These are phyloP conservation scores for Odocoileus hemionus DNA, from an alignment of 2,113 vertebrate species.

Conservation along the genomic window DNA sequence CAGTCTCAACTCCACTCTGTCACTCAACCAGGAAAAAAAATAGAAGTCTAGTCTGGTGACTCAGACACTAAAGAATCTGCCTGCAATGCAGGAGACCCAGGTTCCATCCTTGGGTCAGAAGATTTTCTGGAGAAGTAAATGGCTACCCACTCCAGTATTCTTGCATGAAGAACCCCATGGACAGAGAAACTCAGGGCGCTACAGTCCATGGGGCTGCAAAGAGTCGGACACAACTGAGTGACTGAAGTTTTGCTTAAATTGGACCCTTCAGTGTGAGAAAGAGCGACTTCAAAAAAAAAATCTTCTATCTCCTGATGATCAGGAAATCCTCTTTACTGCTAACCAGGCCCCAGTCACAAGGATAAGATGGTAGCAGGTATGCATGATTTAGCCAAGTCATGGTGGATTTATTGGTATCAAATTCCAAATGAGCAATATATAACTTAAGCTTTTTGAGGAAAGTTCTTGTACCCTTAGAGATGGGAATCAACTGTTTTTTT, in stretches of 20 bases:
- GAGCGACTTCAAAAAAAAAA: background rate
- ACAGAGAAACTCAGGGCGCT: background rate
- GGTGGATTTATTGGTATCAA: background rate
- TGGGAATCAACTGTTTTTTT: background rate
- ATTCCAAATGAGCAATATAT: conserved; percentile 5
- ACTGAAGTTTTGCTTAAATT: background rate
- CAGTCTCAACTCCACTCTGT: background rate
- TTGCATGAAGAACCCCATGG: background rate
- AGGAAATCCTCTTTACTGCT: background rate
- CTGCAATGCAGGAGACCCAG: fast-evolving
- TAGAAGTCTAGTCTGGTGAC: background rate
- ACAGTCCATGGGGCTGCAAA: background rate
- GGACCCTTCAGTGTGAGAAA: background rate
- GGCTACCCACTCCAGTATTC: background rate
- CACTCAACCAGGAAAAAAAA: background rate
- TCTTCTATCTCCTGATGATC: background rate
- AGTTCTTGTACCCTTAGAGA: background rate
- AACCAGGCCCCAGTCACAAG: background rate
- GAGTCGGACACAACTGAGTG: background rate
- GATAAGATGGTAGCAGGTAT: background rate
- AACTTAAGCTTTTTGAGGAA: background rate
- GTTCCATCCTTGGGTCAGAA: background rate
- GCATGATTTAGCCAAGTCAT: background rate
- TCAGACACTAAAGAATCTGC: background rate
- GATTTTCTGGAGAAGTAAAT: background rate